These are phyloP conservation scores for Xestobium rufovillosum DNA, from an alignment of 2,888 invertebrate genomes.

Conservation along the genomic window DNA sequence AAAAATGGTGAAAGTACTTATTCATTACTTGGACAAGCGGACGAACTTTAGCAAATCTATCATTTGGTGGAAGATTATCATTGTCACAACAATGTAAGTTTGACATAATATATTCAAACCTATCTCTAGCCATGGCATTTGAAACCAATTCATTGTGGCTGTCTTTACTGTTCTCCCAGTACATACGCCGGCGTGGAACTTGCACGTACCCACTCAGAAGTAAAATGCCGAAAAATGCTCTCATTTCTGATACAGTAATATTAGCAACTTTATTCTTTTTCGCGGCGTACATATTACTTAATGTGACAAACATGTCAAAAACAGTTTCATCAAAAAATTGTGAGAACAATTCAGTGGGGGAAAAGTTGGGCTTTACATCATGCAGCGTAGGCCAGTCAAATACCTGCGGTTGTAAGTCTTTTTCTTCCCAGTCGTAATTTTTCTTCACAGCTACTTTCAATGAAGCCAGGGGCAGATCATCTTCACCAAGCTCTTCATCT, in stretches of 20 bases:
- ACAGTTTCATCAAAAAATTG: constrained; percentile 17
- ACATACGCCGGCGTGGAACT: constrained; percentile 26
- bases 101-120: constrained; percentile 26
- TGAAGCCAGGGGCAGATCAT: neutral
- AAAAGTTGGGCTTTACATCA: constrained; percentile 5
- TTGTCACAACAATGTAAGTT: constrained; percentile 29
- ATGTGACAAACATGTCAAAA: constrained; percentile 17
- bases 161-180: constrained; percentile 26
- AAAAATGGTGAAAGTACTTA: constrained; percentile 3
- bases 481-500: no score
- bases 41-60: no score
- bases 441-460: neutral
- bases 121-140: constrained; percentile 25
- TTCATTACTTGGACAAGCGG: neutral
- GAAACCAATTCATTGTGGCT: constrained; percentile 23
- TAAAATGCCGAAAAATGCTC: constrained; percentile 22
- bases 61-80: constrained; percentile 16
- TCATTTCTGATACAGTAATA: constrained; percentile 14
- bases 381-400: constrained; percentile 3
- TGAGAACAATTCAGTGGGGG: constrained; percentile 6
- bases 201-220: constrained; percentile 26
- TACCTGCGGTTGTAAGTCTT: neutral
- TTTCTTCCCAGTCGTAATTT: constrained; percentile 6
- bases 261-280: constrained; percentile 13
- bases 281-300: constrained; percentile 17